Evolutionary conservation across 1,140 invertebrate genomes (phyloP).

Genomic region (Asbolus verrucosus): DNA sequence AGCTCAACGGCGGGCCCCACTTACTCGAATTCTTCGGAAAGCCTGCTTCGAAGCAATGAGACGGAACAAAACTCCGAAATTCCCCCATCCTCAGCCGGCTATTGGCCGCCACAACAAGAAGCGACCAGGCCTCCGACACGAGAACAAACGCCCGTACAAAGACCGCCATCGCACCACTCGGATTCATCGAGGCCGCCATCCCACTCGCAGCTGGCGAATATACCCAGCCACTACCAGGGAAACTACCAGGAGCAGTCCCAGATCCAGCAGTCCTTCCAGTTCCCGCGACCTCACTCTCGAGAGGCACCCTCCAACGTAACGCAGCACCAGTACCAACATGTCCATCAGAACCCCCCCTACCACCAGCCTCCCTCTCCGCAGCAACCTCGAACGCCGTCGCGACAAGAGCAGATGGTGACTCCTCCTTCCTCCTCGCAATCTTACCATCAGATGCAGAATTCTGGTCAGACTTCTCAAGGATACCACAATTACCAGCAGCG

Average conservation of each 20-base stretch:
- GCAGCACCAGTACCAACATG: conserved; percentile 53
- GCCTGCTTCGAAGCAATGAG: conserved; percentile 15
- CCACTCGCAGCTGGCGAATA: conserved; percentile 45
- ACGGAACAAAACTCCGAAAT: conserved; percentile 19
- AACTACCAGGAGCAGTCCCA: conserved; percentile 48
- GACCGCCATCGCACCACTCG: conserved; percentile 56
- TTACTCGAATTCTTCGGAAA: conserved; percentile 32
- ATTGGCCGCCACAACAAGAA: conserved; percentile 47
- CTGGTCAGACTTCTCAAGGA: conserved; percentile 62
- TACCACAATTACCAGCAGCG: conserved; percentile 53
- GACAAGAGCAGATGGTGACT: conserved; percentile 46
- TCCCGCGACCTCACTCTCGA: conserved; percentile 55
- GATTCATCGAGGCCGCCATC: conserved; percentile 57
- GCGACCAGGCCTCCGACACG: conserved; percentile 42
- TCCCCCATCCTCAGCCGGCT: conserved; percentile 42
- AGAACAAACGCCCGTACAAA: conserved; percentile 54
- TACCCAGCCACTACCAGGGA: conserved; percentile 28
- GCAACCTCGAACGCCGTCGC: conserved; percentile 48
- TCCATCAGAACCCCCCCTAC: conserved; percentile 56
- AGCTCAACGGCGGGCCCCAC: conserved; percentile 66
- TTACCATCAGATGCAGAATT: conserved; percentile 55
- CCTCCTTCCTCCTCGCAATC: conserved; percentile 41
- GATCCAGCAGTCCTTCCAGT: conserved; percentile 55
- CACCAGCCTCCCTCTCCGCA: conserved; percentile 54
- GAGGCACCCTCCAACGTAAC: conserved; percentile 54